Percentiles rank a stretch among this genome's conserved stretches.
Conservation (phyloP, 2,797 vertebrate species). For the Pterois miles region DNA sequence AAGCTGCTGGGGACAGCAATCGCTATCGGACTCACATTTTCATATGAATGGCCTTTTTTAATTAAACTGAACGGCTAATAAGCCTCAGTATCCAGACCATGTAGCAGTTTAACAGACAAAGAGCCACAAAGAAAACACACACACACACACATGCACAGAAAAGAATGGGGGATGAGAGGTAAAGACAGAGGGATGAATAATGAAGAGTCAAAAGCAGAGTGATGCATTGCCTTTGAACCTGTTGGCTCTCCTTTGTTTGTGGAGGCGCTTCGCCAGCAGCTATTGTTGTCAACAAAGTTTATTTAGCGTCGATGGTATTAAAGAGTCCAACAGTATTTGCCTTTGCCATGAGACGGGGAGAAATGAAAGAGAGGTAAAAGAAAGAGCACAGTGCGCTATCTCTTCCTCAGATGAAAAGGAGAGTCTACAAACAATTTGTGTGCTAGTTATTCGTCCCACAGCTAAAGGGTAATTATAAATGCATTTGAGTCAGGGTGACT, state of each 20-base stretch:
- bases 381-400: slow-evolving; percentile 63
- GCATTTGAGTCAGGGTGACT: slow-evolving; percentile 52
- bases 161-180: slow-evolving; percentile 76
- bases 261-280: slow-evolving; percentile 78
- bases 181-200: slow-evolving; percentile 82
- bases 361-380: slow-evolving; percentile 66
- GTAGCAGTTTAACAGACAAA: slow-evolving; percentile 89
- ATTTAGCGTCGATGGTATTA: slow-evolving; percentile 83
- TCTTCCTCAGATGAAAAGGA: slow-evolving; percentile 76
- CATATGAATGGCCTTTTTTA: slow-evolving; percentile 92
- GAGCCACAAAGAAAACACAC: slow-evolving; percentile 73
- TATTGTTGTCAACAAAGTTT: slow-evolving; percentile 86
- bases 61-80: slow-evolving; percentile 91
- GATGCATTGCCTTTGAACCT: slow-evolving; percentile 88
- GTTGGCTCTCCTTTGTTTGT: slow-evolving; percentile 82
- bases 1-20: slow-evolving; percentile 88
- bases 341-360: slow-evolving; percentile 69
- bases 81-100: slow-evolving; percentile 88
- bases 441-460: slow-evolving; percentile 50
- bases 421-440: slow-evolving; percentile 68
- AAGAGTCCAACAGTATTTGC: slow-evolving; percentile 70
- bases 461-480: slow-evolving; percentile 72
- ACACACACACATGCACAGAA: slow-evolving; percentile 25
- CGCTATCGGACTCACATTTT: slow-evolving; percentile 88
- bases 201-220: slow-evolving; percentile 78